A percentile compares a stretch with the other conserved stretches of the same genome.
Conservation (phyloP, 2,797 vertebrate species). For the Poecilia gillii region DNA sequence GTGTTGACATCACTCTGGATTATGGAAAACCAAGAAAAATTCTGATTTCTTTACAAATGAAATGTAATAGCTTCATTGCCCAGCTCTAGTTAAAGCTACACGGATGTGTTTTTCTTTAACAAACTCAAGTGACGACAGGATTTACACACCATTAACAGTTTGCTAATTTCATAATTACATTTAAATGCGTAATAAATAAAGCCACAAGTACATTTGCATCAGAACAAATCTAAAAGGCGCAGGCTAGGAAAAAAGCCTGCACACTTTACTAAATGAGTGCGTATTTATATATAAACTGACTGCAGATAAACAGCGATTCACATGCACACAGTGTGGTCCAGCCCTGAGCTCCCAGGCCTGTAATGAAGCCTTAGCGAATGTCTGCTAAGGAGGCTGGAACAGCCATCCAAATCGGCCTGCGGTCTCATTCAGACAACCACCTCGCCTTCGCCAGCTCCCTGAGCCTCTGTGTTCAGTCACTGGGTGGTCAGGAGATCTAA, state of each 20-base stretch:
- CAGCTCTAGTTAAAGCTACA: background rate
- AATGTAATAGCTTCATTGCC: too few species aligned
- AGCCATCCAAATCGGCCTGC: conserved; percentile 74
- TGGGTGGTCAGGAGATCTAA: conserved; percentile 75
- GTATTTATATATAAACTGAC: conserved; percentile 35
- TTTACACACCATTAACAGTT: conserved; percentile 29
- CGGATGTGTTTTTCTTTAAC: conserved; percentile 36
- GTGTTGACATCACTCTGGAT: too few species aligned
- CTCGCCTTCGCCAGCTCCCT: conserved; percentile 62
- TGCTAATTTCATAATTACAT: conserved; percentile 33
- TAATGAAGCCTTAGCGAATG: conserved; percentile 74
- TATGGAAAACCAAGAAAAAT: too few species aligned
- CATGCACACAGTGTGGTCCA: conserved; percentile 73
- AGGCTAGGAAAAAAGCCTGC: conserved; percentile 5
- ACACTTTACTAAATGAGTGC: conserved; percentile 37
- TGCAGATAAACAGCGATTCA: conserved; percentile 49
- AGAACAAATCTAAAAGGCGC: conserved; percentile 25
- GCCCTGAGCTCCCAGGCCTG: conserved; percentile 67
- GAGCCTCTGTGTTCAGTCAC: conserved; percentile 69
- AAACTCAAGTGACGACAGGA: conserved; percentile 41
- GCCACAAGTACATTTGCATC: conserved; percentile 31
- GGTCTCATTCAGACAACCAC: conserved; percentile 80
- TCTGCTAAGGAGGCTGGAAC: conserved; percentile 72
- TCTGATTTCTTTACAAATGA: too few species aligned
- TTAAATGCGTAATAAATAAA: conserved; percentile 44